Evolutionary conservation across 2,113 vertebrate species (phyloP).

Genomic region (Todiramphus chloris): DNA sequence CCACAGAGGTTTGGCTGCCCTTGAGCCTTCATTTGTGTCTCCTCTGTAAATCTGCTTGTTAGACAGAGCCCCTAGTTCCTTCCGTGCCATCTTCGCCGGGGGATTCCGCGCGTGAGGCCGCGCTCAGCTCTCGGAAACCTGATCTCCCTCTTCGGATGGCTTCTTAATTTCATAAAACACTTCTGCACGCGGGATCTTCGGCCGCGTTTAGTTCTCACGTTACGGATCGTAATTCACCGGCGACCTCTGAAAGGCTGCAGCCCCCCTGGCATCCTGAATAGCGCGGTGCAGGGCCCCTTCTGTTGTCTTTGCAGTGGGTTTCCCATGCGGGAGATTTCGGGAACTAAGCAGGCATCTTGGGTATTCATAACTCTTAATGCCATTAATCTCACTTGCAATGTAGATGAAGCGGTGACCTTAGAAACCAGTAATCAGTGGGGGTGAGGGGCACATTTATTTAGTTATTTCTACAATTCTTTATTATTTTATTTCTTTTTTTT

Average conservation of each 20-base stretch:
- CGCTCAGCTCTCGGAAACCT: background rate
- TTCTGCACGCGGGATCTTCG: background rate
- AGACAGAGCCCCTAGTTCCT: background rate
- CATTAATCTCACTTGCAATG: slow-evolving; percentile 32
- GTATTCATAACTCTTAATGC: slow-evolving; percentile 29
- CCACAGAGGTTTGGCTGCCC: background rate
- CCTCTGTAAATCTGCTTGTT: too few species aligned
- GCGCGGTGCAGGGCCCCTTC: background rate
- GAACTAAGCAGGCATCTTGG: background rate
- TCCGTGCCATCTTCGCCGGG: accelerated
- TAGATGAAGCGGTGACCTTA: slow-evolving; percentile 20
- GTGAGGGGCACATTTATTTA: background rate
- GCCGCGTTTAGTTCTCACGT: background rate
- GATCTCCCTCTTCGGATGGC: background rate
- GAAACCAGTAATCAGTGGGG: background rate
- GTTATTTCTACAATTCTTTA: too few species aligned
- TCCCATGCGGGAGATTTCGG: background rate
- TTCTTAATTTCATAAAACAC: background rate
- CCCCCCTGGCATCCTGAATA: background rate
- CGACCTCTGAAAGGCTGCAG: background rate
- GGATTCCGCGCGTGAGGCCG: background rate
- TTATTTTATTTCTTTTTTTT: background rate
- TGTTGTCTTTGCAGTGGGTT: background rate
- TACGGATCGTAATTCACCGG: background rate
- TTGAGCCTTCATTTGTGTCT: accelerated